These are phyloP conservation scores for Hydrotaea diabolus DNA, from an alignment of 2,888 invertebrate species.

Conservation along the genomic window DNA sequence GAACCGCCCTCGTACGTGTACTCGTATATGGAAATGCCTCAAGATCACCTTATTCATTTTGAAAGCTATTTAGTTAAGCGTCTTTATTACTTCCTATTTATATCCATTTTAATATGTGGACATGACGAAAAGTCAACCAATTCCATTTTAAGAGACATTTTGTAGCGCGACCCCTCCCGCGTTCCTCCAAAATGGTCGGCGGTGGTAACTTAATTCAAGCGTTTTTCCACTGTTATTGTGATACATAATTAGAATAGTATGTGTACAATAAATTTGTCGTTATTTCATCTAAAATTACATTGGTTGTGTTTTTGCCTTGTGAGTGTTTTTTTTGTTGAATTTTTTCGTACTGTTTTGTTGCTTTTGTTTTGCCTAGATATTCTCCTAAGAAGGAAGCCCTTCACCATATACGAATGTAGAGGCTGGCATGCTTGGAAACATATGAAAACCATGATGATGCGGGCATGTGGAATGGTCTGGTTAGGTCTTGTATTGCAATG, in stretches of 20 bases:
- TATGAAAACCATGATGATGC: too few relatives aligned
- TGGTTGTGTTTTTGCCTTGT: slow-evolving; percentile 35
- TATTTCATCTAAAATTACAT: slow-evolving; percentile 56
- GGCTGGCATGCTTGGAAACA: slow-evolving; percentile 6
- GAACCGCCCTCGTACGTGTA: too few relatives aligned
- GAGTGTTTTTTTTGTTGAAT: background rate
- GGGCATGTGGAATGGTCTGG: too few relatives aligned
- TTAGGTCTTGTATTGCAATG: slow-evolving; percentile 27
- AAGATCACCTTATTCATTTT: too few relatives aligned
- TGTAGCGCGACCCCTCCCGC: too few relatives aligned
- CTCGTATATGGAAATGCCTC: too few relatives aligned
- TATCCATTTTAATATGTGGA: too few relatives aligned
- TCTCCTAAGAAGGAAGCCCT: slow-evolving; percentile 65
- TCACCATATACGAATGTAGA: slow-evolving; percentile 53
- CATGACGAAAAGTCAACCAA: too few relatives aligned
- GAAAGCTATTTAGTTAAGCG: too few relatives aligned
- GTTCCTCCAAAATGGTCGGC: too few relatives aligned
- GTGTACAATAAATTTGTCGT: slow-evolving; percentile 7
- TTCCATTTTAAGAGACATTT: too few relatives aligned
- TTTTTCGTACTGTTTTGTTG: slow-evolving; percentile 1
- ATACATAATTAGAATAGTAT: slow-evolving; percentile 56
- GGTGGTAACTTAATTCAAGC: slow-evolving; percentile 68
- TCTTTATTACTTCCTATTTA: too few relatives aligned
- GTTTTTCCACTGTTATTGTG: slow-evolving; percentile 55
- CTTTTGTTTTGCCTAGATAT: slow-evolving; percentile 27